Evolutionary conservation across 2,113 vertebrate species (phyloP).

Genomic region (Dasyornis broadbenti): DNA sequence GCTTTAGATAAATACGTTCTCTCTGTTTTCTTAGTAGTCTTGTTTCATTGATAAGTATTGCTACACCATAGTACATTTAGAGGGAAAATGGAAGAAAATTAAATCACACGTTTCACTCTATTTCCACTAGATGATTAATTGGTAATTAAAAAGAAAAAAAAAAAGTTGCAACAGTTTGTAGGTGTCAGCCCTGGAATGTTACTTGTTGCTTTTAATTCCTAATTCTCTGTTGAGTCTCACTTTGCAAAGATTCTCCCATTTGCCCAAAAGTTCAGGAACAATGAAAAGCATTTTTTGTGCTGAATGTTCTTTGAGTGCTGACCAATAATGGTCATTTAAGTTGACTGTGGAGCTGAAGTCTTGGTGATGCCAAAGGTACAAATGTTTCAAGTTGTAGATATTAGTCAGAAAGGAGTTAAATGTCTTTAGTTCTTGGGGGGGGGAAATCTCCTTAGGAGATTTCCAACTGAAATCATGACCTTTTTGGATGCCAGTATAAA

Average conservation of each 20-base stretch:
- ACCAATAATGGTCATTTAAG: background rate
- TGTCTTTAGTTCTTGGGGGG: background rate
- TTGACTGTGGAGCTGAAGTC: background rate
- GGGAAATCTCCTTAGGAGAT: background rate
- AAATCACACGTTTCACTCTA: background rate
- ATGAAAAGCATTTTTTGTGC: background rate
- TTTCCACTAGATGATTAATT: background rate
- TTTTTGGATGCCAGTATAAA: conserved; percentile 2
- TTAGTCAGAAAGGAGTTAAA: background rate
- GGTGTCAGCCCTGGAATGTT: background rate
- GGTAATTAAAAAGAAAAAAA: background rate
- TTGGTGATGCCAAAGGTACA: background rate
- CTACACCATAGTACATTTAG: background rate
- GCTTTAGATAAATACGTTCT: background rate
- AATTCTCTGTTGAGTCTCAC: background rate
- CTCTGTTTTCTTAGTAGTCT: background rate
- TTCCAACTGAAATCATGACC: background rate
- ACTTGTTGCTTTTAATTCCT: background rate
- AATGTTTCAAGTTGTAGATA: background rate
- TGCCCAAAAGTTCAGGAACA: background rate
- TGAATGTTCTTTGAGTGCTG: background rate
- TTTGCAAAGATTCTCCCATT: background rate
- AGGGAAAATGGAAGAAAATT: background rate
- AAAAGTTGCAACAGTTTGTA: background rate
- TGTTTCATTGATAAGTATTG: background rate